Conservation (phyloP, 2,113 vertebrate genomes). For the Poeciliopsis retropinna region DNA sequence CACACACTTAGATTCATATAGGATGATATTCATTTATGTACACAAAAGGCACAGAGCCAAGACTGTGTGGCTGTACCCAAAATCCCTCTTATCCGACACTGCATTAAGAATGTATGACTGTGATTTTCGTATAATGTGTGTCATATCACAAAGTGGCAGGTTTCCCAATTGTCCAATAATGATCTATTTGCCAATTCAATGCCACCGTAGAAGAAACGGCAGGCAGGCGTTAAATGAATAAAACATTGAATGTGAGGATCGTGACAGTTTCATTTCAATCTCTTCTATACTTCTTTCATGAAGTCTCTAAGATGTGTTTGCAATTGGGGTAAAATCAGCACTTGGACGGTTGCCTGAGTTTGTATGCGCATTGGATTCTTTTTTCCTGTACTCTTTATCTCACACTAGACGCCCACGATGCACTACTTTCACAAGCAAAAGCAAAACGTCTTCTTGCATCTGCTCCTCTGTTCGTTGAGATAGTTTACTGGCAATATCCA, state of each 20-base stretch:
- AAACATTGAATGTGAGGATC: conserved; percentile 73
- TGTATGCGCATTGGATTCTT: conserved; percentile 68
- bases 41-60: conserved; percentile 42
- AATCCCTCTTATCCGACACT: conserved; percentile 62
- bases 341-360: conserved; percentile 74
- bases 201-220: conserved; percentile 68
- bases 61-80: conserved; percentile 42
- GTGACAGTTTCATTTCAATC: conserved; percentile 72
- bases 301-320: conserved; percentile 66
- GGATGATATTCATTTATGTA: conserved; percentile 35
- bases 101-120: conserved; percentile 80
- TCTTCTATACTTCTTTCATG: conserved; percentile 40
- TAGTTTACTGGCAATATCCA: conserved; percentile 65
- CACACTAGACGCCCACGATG: conserved; percentile 75
- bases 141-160: conserved; percentile 78
- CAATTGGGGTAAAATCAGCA: conserved; percentile 74
- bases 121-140: conserved; percentile 81
- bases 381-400: conserved; percentile 73
- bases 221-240: conserved; percentile 78
- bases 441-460: conserved; percentile 72
- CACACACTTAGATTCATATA: conserved; percentile 14
- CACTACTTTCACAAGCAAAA: conserved; percentile 74
- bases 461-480: conserved; percentile 72
- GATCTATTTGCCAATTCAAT: conserved; percentile 83
- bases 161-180: conserved; percentile 83